Evolutionary conservation across 2,113 vertebrate genomes (phyloP), one percentile per base, ranked within the genome.

Genomic region (Atrichornis clamosus): DNA sequence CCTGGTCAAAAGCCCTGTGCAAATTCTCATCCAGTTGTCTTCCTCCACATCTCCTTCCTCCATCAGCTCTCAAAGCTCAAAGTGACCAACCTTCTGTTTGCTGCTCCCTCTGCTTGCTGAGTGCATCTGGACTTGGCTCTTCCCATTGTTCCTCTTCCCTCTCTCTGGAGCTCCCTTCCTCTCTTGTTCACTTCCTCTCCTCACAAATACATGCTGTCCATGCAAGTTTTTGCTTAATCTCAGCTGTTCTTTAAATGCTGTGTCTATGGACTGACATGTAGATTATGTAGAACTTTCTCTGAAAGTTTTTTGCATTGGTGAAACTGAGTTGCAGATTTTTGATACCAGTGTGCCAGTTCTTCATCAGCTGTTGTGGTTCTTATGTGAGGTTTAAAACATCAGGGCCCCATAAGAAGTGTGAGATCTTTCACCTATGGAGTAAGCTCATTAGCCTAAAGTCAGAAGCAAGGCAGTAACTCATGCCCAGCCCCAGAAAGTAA

Each of bases 341-440:
- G 46, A 26, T 56, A 37, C 21, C 7, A 27, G 14, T 13, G 33
- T 63, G 24, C 35, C 27, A 23, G 30, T 41, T 91, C n/a, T 77
- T 83, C 35, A 26, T 91, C 1, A 1, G 37, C 15, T 76, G 22
- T n/a, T 0, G 0, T 47, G n/a, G 4, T 21, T 87, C 6, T 5
- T 47, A 9, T 19, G 10, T 72, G 63, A 94, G 16, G 6, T 76
- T 32, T 63, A 47, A 82, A 74, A 50, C 22, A 17, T 37, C 11
- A 20, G n/a, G 11, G 33, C 28, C 24, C 37, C 0, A 1, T 3
- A 11, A 39, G 28, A 47, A 78, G 50, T 24, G 23, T 35, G 27
- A 52, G 18, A 52, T 52, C n/a, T 73, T 90, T 68, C 30, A 52
- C 23, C 24, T 52, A 8, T 28, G 23, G 32, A 27, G 6, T 49